Conservation (phyloP, 2,888 invertebrate genomes). For the Aethes cnicana region DNA sequence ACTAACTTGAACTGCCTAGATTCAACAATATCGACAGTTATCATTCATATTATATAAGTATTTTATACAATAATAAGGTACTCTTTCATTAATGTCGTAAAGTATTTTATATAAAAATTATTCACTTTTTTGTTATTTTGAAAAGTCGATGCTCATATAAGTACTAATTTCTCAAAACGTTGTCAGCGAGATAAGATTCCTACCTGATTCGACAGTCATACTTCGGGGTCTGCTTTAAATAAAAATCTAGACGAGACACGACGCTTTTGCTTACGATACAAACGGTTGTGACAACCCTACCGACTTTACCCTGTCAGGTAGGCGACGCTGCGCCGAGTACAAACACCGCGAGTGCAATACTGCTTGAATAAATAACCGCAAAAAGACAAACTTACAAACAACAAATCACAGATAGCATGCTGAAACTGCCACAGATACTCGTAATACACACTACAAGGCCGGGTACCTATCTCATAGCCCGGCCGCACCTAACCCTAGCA, state of each 20-base stretch:
- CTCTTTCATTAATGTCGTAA: constrained; percentile 24
- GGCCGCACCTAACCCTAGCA: constrained; percentile 52
- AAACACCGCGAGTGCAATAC: constrained; percentile 40
- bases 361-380: constrained; percentile 60
- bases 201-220: not conserved
- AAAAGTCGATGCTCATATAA: constrained; percentile 19
- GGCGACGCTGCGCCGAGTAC: constrained; percentile 18
- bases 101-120: constrained; percentile 13
- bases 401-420: constrained; percentile 78
- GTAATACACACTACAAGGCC: constrained; percentile 22
- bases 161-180: constrained; percentile 1
- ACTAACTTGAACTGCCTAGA: constrained; percentile 48
- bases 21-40: constrained; percentile 60
- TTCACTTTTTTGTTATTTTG: constrained; percentile 7
- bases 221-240: not conserved
- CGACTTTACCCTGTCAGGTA: not conserved
- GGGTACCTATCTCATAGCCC: constrained; percentile 23
- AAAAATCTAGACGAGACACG: too few species aligned
- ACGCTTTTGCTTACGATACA: not conserved
- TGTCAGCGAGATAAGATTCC: not conserved
- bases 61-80: constrained; percentile 28
- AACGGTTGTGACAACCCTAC: constrained; percentile 10
- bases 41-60: constrained; percentile 39
- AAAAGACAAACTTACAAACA: constrained; percentile 65
- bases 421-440: constrained; percentile 54